Evolutionary conservation across 1,140 invertebrate species (phyloP), one percentile per base, ranked within the genome.

Genomic region (Brachionus rotundiformis): DNA sequence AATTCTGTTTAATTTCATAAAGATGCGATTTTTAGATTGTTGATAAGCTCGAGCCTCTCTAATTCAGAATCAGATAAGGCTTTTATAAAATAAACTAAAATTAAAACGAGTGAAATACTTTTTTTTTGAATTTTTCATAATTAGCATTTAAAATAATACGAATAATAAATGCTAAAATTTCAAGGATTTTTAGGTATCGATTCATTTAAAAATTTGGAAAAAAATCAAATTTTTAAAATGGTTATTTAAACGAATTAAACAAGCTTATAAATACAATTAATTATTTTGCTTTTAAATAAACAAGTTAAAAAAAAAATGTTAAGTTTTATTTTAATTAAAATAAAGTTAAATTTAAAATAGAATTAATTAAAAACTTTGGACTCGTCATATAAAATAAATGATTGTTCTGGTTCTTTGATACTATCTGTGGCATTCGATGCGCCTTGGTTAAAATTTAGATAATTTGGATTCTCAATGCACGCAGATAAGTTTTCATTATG

Each of bases 321-420:
- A n/a, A n/a, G n/a, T n/a, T n/a, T n/a, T n/a, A n/a, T n/a, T n/a
- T n/a, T n/a, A n/a, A n/a, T n/a, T n/a, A n/a, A n/a, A n/a, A n/a
- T n/a, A n/a, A n/a, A n/a, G n/a, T n/a, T n/a, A n/a, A n/a, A n/a
- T n/a, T n/a, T n/a, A n/a, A n/a, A n/a, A n/a, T n/a, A n/a, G n/a
- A n/a, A n/a, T n/a, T n/a, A n/a, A n/a, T n/a, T n/a, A n/a, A n/a
- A n/a, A n/a, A 71, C 10, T 19, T 71, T 71, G 36, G 68, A 44
- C 44, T 73, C 68, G n/a, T 73, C 68, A 27, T 73, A 73, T 13
- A 73, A n/a, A 44, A 73, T 73, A 73, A 73, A 73, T 8, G 68
- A 73, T 44, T 73, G 68, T 13, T 73, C 39, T 23, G n/a, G 8
- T 73, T 73, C 68, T 73, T 41, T 44, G 10, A 3, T 25, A 1